Evolutionary conservation across 2,113 vertebrate genomes (phyloP), one percentile per base, ranked within the genome.

Genomic region (Taurulus bubalis): DNA sequence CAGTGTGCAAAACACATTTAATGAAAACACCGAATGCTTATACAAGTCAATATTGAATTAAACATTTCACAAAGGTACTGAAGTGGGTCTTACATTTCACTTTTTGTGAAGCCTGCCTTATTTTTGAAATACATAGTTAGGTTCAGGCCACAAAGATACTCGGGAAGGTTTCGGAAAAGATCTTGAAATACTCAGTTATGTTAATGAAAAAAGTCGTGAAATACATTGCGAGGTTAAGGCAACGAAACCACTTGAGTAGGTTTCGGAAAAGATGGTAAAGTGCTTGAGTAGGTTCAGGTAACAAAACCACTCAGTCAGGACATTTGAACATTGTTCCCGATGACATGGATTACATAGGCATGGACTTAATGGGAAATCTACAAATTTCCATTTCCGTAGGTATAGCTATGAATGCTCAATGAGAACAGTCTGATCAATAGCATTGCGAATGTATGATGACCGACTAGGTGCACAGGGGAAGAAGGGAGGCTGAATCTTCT

Each of bases 381-480:
- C 12, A 10, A 45, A 45, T 45, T 22, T 51, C 49, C 49, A 51
- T 20, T 51, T 8, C 2, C 18, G 18, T 51, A 9, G 20, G 8
- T 8, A 20, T 9, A 51, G 49, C 49, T 22, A 51, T 51, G 20
- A 9, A n/a, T 3, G 49, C 49, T 53, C 49, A 3, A n/a, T 53
- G 49, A n/a, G 20, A 22, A 51, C 49, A 53, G 8, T 20, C 51
- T 10, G 20, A 2, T 5, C 32, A 63, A 1, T 28, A 75, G 30
- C 49, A 55, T 24, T n/a, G 24, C 12, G 34, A 45, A 51, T 59
- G 40, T 34, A 49, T 74, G 77, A 79, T 67, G 76, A 70, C 53
- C n/a, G 70, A 30, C 42, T 49, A 34, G 55, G 63, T 30, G n/a
- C 76, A 65, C 71, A 59, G 55, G 40, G 68, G 20, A 63, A 49